A percentile compares a stretch with the other conserved stretches of the same genome.
Conservation (phyloP, 2,797 vertebrate genomes). For the Myiotriccus ornatus region DNA sequence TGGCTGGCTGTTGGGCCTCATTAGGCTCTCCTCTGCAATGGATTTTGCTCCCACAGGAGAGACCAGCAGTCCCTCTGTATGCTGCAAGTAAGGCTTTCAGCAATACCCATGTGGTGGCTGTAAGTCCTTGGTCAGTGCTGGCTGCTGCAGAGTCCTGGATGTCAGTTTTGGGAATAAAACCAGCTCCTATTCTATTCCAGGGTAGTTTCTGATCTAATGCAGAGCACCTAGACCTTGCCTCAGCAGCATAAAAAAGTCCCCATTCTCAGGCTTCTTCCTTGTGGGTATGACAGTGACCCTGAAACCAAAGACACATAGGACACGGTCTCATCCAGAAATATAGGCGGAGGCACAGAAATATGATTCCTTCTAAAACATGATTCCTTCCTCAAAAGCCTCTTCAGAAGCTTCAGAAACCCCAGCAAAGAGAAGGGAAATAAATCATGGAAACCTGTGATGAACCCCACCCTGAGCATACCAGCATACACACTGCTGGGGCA, state of each 20-base stretch:
- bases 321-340: not conserved
- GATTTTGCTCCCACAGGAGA: not conserved
- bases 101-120: rapidly evolving
- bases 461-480: constrained; percentile 56
- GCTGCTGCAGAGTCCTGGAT: not conserved
- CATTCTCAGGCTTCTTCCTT: not conserved
- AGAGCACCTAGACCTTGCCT: not conserved
- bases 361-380: not conserved
- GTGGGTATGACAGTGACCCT: not conserved
- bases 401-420: not conserved
- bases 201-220: not conserved
- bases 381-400: not conserved
- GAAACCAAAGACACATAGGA: not conserved
- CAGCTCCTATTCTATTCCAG: not conserved
- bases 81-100: not conserved
- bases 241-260: not conserved
- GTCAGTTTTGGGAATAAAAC: not conserved
- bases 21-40: not conserved
- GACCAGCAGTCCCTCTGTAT: not conserved
- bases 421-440: constrained; percentile 29
- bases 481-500: not conserved
- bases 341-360: not conserved
- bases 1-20: not conserved
- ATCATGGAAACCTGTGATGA: constrained; percentile 27
- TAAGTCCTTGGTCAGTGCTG: not conserved